Evolutionary conservation across 2,113 vertebrate genomes (phyloP), one percentile per base, ranked within the genome.

Genomic region (Syngnathus floridae): DNA sequence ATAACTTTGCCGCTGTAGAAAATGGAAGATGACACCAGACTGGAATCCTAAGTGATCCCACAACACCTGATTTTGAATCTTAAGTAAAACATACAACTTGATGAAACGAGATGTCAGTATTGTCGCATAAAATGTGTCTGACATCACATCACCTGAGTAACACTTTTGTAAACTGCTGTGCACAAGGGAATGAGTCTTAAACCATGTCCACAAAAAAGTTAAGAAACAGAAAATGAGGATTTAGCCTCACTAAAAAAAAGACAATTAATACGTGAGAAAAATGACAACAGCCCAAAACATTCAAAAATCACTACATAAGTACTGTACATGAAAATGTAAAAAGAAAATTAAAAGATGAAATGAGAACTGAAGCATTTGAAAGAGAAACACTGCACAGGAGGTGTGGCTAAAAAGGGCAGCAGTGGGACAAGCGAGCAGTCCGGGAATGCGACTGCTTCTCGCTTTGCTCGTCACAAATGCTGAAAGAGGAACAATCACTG

Each of bases 261-360:
- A 56, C 13, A 66, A 84, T 74, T 73, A 83, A 83, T 69, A 78
- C 52, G 58, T 69, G 62, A 82, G 79, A 73, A 88, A 68, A 88
- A 68, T 49, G 26, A 31, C 26, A 75, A 76, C 37, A 71, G 81
- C 51, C 72, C 52, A 82, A 85, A 88, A 89, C 84, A 84, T 87
- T 84, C 81, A 85, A 75, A 87, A 76, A 88, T 88, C 90, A 80
- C 87, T 82, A 91, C 62, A 86, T 76, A 87, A 68, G 75, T 77
- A 56, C 54, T 56, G 54, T 56, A 88, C 74, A 90, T 85, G 86
- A 86, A 65, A 84, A 87, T 43, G 57, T 72, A 82, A 49, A 49
- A 51, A 46, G 79, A 71, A 87, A 81, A 73, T 73, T 19, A 77
- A 85, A 85, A 89, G 55, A 84, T 88, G 81, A 91, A 92, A 88